phyloP scores from a whole-genome alignment of 1,140 invertebrate species.

The Hyles euphorbiae region DNA sequence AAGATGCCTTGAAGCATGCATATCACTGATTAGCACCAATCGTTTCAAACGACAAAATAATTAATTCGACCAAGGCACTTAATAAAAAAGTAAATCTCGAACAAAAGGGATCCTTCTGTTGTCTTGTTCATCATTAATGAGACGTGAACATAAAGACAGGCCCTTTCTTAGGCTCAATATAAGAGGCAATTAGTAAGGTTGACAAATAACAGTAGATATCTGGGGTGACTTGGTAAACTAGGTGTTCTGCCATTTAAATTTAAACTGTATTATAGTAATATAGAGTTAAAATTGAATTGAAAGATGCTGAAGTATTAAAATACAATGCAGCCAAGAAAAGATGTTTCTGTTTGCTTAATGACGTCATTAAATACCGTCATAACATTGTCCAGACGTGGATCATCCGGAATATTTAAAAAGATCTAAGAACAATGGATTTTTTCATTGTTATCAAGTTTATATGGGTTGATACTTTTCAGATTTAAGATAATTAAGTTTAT shows the following conservation, averaged over 20 bases:
- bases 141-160: constrained; percentile 22
- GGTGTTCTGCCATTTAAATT: not conserved
- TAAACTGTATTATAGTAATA: not conserved
- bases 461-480: too few relatives aligned
- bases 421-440: not conserved
- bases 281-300: constrained; percentile 10
- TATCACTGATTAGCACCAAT: too few relatives aligned
- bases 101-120: constrained; percentile 1
- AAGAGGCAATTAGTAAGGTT: constrained; percentile 38
- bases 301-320: constrained; percentile 16
- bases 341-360: constrained; percentile 40
- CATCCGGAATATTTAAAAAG: constrained; percentile 19
- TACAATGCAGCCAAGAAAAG: constrained; percentile 31
- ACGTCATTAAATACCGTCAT: constrained; percentile 31
- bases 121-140: constrained; percentile 26
- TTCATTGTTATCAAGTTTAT: too few relatives aligned
- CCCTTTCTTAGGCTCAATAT: constrained; percentile 22
- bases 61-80: not conserved
- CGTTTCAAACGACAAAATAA: too few relatives aligned
- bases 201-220: constrained; percentile 36
- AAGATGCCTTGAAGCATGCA: too few relatives aligned
- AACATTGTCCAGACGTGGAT: constrained; percentile 28
- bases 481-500: too few relatives aligned
- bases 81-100: constrained; percentile 12
- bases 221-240: constrained; percentile 18